phyloP scores from a whole-genome alignment of 2,797 vertebrate species.

The Eulemur albifrons region DNA sequence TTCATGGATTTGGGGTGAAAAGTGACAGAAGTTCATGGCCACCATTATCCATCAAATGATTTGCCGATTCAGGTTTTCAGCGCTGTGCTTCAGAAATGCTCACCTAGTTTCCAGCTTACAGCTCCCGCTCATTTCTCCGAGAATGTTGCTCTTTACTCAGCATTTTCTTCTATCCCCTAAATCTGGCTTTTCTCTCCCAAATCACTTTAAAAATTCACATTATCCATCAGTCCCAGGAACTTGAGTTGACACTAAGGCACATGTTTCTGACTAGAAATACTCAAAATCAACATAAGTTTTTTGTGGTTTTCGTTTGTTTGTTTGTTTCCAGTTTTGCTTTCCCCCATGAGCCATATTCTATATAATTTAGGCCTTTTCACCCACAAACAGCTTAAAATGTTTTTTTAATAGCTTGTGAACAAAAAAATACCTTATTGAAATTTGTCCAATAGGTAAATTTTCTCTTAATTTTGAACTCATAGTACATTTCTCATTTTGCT shows the following conservation, averaged over 20 bases:
- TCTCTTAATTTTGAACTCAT: constrained; percentile 64
- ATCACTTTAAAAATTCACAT: background rate
- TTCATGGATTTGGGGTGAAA: constrained; percentile 13
- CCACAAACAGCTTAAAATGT: constrained; percentile 10
- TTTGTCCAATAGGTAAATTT: constrained; percentile 49
- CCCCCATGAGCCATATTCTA: constrained; percentile 31
- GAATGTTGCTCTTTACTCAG: background rate
- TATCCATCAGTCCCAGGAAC: background rate
- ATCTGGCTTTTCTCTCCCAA: background rate
- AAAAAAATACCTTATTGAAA: constrained; percentile 28
- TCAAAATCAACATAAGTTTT: background rate
- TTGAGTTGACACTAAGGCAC: background rate
- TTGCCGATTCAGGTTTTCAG: background rate
- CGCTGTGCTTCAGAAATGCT: background rate
- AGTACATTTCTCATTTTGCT: constrained; percentile 13
- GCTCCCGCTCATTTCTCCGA: background rate
- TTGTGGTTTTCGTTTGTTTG: background rate
- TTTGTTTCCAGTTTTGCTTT: constrained; percentile 49
- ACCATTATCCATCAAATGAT: background rate
- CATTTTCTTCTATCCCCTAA: background rate
- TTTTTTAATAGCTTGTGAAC: constrained; percentile 52
- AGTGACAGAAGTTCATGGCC: background rate
- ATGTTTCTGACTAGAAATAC: constrained; percentile 18
- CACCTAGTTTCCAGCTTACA: background rate
- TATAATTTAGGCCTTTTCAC: constrained; percentile 61